Conservation (phyloP, 2,113 vertebrate species). For the Haemorhous mexicanus region DNA sequence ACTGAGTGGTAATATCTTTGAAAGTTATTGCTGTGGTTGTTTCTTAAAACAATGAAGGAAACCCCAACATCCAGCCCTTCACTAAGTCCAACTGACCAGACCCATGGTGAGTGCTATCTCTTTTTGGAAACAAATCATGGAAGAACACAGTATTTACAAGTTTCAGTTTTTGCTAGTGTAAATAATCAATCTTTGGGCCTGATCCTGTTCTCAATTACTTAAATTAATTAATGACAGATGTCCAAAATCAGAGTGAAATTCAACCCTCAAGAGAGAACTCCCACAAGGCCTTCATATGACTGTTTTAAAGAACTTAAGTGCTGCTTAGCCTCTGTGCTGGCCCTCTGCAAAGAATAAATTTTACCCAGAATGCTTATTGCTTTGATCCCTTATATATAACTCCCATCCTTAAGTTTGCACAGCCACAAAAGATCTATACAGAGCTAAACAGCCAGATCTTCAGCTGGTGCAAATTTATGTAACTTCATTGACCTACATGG, state of each 20-base stretch:
- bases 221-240: constrained; percentile 65
- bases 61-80: background rate
- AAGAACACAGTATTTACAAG: background rate
- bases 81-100: constrained; percentile 1
- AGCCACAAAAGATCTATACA: constrained; percentile 58
- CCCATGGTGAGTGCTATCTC: background rate
- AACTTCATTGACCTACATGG: constrained; percentile 62
- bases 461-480: constrained; percentile 66
- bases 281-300: constrained; percentile 52
- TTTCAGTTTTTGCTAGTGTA: constrained; percentile 1
- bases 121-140: background rate
- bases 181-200: constrained; percentile 39
- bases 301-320: constrained; percentile 49
- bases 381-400: constrained; percentile 58
- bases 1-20: constrained; percentile 54
- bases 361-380: constrained; percentile 60
- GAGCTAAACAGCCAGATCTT: constrained; percentile 52
- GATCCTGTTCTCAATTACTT: constrained; percentile 51
- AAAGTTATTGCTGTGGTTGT: constrained; percentile 43
- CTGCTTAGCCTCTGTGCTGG: constrained; percentile 46
- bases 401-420: constrained; percentile 51
- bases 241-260: constrained; percentile 53
- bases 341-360: constrained; percentile 66
- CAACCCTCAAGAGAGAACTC: constrained; percentile 36
- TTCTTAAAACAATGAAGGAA: constrained; percentile 26